A percentile compares a stretch with the other conserved stretches of the same genome.
phyloP scores from a whole-genome alignment of 2,113 vertebrate species.

The Gadus macrocephalus region DNA sequence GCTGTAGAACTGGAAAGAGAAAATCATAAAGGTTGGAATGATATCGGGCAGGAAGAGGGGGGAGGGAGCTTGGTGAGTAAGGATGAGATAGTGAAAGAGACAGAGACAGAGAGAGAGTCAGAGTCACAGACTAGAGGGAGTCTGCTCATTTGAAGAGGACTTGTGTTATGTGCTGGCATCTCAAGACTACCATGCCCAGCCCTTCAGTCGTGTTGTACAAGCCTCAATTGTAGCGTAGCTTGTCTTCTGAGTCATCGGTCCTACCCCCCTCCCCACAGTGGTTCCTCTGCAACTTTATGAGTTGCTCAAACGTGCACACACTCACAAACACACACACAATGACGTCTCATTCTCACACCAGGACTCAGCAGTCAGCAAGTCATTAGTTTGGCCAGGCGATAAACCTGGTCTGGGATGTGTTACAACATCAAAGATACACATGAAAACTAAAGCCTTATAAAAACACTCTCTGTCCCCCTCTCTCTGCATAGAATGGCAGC shows the following conservation, averaged over 20 bases:
- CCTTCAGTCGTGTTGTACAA: not conserved
- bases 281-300: constrained; percentile 10
- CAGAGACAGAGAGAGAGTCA: too few relatives aligned
- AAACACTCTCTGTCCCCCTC: not conserved
- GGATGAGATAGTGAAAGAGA: too few relatives aligned
- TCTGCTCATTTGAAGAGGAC: too few relatives aligned
- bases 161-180: too few relatives aligned
- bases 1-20: constrained; percentile 30
- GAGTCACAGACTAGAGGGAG: too few relatives aligned
- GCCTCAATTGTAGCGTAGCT: constrained; percentile 7
- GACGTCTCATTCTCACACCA: constrained; percentile 16
- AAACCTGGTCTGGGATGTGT: not conserved
- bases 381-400: not conserved
- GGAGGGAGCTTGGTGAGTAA: not conserved
- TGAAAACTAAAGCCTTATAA: not conserved
- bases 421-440: too few relatives aligned
- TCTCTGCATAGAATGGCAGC: too few relatives aligned
- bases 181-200: not conserved
- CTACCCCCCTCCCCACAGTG: not conserved
- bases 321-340: constrained; percentile 11
- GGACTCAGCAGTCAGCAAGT: constrained; percentile 15
- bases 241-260: constrained; percentile 27
- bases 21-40: not conserved
- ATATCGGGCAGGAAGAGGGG: constrained; percentile 5
- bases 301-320: not conserved